phyloP scores from a whole-genome alignment of 2,797 vertebrate species.

The Rhinatrema bivittatum region DNA sequence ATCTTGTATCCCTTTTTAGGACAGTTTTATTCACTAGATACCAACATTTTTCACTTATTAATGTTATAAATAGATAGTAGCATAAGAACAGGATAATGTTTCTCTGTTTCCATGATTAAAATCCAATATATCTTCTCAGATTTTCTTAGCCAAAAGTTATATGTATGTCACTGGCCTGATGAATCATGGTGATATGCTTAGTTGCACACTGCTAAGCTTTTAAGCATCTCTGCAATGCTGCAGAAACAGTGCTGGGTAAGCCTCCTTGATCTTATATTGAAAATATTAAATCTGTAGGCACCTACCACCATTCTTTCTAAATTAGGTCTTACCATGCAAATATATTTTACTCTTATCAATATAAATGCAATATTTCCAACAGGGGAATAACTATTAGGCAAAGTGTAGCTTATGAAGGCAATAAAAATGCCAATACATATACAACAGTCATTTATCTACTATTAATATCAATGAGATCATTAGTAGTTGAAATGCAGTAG shows the following conservation, averaged over 20 bases:
- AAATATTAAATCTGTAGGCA: background rate
- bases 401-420: background rate
- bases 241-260: background rate
- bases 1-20: too few relatives aligned
- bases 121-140: too few relatives aligned
- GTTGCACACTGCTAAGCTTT: background rate
- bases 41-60: too few relatives aligned
- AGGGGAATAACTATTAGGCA: background rate
- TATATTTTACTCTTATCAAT: background rate
- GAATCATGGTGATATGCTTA: slow-evolving; percentile 1
- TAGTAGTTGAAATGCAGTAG: too few relatives aligned
- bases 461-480: too few relatives aligned
- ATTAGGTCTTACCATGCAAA: background rate
- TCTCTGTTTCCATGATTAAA: too few relatives aligned
- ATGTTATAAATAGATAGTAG: too few relatives aligned
- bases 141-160: too few relatives aligned
- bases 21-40: too few relatives aligned
- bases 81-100: too few relatives aligned
- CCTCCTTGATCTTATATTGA: background rate
- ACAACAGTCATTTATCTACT: background rate
- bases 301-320: background rate
- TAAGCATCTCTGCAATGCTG: background rate
- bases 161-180: background rate
- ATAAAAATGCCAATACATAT: background rate
- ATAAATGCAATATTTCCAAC: too few relatives aligned